Percentiles rank a stretch among this genome's conserved stretches.
phyloP scores from a whole-genome alignment of 2,113 vertebrate species.

The Mus musculus region GRCm39 chrX:65854001-65854500 shows the following conservation, averaged over 20 bases:
- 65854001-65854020: not conserved
- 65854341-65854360: not conserved
- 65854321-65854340: not conserved
- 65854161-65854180: not conserved
- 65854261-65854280: not conserved
- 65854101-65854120: not conserved
- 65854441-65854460: not conserved
- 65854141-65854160: not conserved
- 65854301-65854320: not conserved
- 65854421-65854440: slow-evolving; percentile 22
- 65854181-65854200: not conserved
- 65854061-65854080: not conserved
- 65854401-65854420: not conserved
- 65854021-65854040: not conserved
- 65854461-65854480: too few species aligned
- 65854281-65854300: not conserved
- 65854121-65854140: not conserved
- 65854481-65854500: too few species aligned
- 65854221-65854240: not conserved
- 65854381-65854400: not conserved
- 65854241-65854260: not conserved
- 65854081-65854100: not conserved
- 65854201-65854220: not conserved
- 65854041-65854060: not conserved
- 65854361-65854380: not conserved